Conservation (phyloP, 2,113 vertebrate genomes). For the Struthidea cinerea region DNA sequence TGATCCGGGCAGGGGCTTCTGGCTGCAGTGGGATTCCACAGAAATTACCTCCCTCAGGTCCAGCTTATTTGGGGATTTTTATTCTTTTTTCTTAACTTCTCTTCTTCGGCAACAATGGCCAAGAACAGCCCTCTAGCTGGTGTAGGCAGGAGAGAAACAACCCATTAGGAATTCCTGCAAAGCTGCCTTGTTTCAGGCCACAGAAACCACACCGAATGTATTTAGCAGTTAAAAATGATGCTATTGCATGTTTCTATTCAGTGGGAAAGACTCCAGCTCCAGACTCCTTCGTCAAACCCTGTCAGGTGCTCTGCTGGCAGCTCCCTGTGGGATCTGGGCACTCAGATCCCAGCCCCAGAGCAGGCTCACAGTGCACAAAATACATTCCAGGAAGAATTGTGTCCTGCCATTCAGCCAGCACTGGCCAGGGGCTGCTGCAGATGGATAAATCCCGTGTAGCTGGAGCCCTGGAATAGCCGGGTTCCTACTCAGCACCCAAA, state of each 20-base stretch:
- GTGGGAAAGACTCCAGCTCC: neutral
- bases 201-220: neutral
- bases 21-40: neutral
- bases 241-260: neutral
- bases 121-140: neutral
- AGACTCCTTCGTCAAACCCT: neutral
- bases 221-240: neutral
- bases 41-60: neutral
- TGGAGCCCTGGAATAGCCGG: neutral
- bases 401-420: neutral
- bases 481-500: neutral
- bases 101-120: neutral
- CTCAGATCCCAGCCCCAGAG: neutral
- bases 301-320: neutral
- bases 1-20: neutral
- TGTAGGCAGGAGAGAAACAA: neutral
- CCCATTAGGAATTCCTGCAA: neutral
- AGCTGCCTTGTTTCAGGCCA: neutral
- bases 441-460: accelerated
- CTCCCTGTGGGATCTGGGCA: neutral
- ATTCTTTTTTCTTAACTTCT: neutral
- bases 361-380: neutral
- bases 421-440: neutral
- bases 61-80: neutral
- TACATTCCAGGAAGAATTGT: neutral